Evolutionary conservation across 2,888 invertebrate genomes (phyloP), one percentile per base, ranked within the genome.

Genomic region (Yponomeuta cagnagella): DNA sequence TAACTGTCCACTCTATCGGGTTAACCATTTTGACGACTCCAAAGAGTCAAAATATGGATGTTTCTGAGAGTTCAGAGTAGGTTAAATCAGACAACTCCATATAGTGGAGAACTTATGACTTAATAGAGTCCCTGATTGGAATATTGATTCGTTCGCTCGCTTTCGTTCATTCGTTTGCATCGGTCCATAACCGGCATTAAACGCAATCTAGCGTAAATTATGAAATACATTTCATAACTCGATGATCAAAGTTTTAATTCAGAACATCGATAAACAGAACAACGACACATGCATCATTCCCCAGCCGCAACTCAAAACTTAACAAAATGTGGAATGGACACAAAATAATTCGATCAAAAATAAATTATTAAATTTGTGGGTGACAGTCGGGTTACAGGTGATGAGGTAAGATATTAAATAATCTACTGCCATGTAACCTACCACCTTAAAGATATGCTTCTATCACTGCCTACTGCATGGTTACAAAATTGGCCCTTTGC

Each of bases 231-330:
- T 33, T 33, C 33, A 43, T 8, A 8, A 43, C 6, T 43, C 12
- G 52, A 58, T 15, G 15, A 58, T 12, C 15, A 58, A 58, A 58
- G 12, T 58, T 4, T 58, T 58, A 58, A 15, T 15, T 58, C 52
- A 58, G 52, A 58, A 58, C 5, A 15, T 58, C 52, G 3, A 58
- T 58, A 8, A 58, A 15, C 52, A 58, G 52, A 15, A 75, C 79
- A 78, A 74, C 77, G 76, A 83, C 80, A 77, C 91, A 91, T 91
- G 91, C 91, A 88, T 85, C 92, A 92, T 91, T 92, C 90, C 90
- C 90, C 91, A 92, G 91, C 91, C 90, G 90, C 90, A 86, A 83
- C 89, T 81, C 79, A 83, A 88, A 85, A 77, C 78, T 83, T 85
- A 86, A 78, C 75, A 84, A 86, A 86, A 85, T 90, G 88, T 87